Percentiles rank a stretch among this genome's conserved stretches.
These are phyloP conservation scores for Sebastes reedi DNA, from an alignment of 2,797 vertebrate genomes.

Conservation along the genomic window DNA sequence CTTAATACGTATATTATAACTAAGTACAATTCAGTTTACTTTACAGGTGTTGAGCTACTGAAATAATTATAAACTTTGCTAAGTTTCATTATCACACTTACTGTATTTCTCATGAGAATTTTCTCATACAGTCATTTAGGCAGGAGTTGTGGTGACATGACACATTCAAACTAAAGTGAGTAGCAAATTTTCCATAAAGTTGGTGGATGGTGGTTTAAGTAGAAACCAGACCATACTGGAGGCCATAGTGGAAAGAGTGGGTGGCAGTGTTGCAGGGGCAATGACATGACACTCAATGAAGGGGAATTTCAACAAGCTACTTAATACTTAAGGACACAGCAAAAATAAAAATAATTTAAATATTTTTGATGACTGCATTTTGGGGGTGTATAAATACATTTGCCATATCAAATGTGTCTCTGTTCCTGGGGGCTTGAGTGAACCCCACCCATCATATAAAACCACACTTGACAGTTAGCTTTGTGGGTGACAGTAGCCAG, in stretches of 20 bases:
- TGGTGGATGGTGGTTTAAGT: background rate
- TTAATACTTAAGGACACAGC: background rate
- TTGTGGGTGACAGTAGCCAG: background rate
- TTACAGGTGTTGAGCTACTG: background rate
- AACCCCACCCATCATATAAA: background rate
- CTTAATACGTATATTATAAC: background rate
- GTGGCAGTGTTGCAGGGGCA: background rate
- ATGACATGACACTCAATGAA: background rate
- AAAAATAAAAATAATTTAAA: background rate
- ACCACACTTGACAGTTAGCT: background rate
- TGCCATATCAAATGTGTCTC: background rate
- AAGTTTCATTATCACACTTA: background rate
- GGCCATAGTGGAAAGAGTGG: background rate
- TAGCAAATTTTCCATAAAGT: background rate
- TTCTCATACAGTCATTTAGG: background rate
- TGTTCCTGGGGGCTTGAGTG: background rate
- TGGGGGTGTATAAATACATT: background rate
- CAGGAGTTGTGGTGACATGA: background rate
- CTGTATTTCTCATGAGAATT: background rate
- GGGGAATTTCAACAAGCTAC: background rate
- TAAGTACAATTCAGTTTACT: background rate
- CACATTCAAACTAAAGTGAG: background rate
- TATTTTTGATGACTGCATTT: background rate
- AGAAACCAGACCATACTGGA: background rate
- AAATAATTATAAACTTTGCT: background rate